These are phyloP conservation scores for Rapana venosa DNA, from an alignment of 2,888 invertebrate genomes.

Conservation along the genomic window DNA sequence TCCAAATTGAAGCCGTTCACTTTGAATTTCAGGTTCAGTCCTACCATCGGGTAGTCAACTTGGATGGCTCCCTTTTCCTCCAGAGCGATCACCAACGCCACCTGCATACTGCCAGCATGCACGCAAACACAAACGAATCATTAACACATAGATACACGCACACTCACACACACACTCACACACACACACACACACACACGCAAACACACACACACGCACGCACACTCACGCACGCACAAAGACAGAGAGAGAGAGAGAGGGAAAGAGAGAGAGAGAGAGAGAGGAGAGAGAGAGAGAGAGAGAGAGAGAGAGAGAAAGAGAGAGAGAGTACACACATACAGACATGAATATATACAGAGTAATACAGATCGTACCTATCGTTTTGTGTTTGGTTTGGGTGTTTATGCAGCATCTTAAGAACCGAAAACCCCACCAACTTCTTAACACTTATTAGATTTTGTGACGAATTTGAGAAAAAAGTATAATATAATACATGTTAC, in stretches of 20 bases:
- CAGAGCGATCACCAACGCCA: neutral
- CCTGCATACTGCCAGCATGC: neutral
- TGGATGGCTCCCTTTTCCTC: neutral
- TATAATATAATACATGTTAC: too few relatives aligned
- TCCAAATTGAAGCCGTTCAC: neutral
- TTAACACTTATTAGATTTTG: too few relatives aligned
- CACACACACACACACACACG: neutral
- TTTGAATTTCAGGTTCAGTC: neutral
- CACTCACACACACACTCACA: neutral
- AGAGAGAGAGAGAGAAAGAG: too few relatives aligned
- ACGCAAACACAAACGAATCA: neutral
- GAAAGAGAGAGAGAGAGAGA: too few relatives aligned
- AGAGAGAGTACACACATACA: neutral
- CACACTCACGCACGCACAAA: neutral
- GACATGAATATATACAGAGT: neutral
- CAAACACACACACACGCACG: neutral
- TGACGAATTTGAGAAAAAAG: too few relatives aligned
- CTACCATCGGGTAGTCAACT: constrained; percentile 16
- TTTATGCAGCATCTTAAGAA: too few relatives aligned
- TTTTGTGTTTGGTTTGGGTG: too few relatives aligned
- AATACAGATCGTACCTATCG: too few relatives aligned
- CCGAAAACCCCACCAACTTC: too few relatives aligned
- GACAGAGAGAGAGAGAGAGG: too few relatives aligned
- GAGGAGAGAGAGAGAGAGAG: too few relatives aligned
- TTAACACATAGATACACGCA: neutral